These are phyloP conservation scores for Syrista parreyssii DNA, from an alignment of 2,888 invertebrate genomes.

Conservation along the genomic window DNA sequence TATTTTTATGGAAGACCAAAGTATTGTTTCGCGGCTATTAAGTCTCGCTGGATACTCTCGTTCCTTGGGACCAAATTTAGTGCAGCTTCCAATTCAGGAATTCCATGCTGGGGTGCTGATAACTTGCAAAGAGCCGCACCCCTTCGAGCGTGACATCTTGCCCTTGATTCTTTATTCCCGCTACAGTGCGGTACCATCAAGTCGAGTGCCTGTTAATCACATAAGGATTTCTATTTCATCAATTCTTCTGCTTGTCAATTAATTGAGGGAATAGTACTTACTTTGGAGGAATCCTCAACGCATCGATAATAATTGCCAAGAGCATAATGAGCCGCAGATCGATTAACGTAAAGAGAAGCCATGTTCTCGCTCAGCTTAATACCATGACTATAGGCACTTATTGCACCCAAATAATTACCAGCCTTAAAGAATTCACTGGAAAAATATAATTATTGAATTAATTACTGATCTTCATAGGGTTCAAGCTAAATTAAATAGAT, in stretches of 20 bases:
- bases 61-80: slow-evolving; percentile 75
- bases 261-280: slow-evolving; percentile 39
- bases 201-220: slow-evolving; percentile 73
- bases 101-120: slow-evolving; percentile 76
- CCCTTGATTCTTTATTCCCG: slow-evolving; percentile 77
- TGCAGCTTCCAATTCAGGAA: slow-evolving; percentile 81
- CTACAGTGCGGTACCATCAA: slow-evolving; percentile 79
- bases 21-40: slow-evolving; percentile 53
- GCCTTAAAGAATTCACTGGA: slow-evolving; percentile 76
- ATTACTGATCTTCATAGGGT: neutral
- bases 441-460: slow-evolving; percentile 6
- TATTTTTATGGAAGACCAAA: slow-evolving; percentile 23
- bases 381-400: slow-evolving; percentile 85
- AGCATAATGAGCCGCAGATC: slow-evolving; percentile 84
- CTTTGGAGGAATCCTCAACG: slow-evolving; percentile 71
- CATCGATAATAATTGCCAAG: slow-evolving; percentile 81
- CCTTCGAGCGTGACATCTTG: slow-evolving; percentile 79
- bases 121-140: slow-evolving; percentile 80
- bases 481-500: slow-evolving; percentile 11
- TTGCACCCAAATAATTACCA: slow-evolving; percentile 82
- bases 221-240: neutral
- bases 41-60: slow-evolving; percentile 71
- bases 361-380: slow-evolving; percentile 79
- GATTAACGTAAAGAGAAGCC: slow-evolving; percentile 79
- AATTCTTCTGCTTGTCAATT: neutral